These are phyloP conservation scores for Eufriesea mexicana DNA, from an alignment of 1,140 invertebrate genomes.

Conservation along the genomic window DNA sequence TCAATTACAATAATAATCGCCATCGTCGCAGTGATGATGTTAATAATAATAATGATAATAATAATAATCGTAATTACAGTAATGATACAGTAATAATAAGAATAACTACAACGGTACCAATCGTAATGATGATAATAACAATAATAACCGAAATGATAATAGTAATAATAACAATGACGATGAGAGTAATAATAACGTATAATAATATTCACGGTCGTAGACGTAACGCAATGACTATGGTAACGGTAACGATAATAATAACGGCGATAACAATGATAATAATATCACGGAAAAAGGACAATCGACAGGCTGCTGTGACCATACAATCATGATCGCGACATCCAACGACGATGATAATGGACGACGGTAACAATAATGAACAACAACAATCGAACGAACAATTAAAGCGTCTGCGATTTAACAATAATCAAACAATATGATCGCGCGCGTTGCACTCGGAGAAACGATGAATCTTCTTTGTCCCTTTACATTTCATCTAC, in stretches of 20 bases:
- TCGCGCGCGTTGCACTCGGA: conserved; percentile 16
- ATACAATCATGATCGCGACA: conserved; percentile 16
- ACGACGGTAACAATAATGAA: conserved; percentile 70
- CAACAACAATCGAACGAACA: conserved; percentile 35
- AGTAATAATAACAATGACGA: background rate
- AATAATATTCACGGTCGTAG: conserved; percentile 50
- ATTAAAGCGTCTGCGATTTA: conserved; percentile 35
- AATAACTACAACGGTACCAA: too few species aligned
- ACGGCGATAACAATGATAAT: conserved; percentile 61
- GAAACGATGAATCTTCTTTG: conserved; percentile 22
- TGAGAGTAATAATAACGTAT: background rate
- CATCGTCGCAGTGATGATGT: conserved; percentile 40
- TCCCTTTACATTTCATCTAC: conserved; percentile 59
- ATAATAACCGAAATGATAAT: conserved; percentile 61
- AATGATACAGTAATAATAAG: background rate
- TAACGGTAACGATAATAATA: conserved; percentile 71
- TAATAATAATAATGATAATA: conserved; percentile 47
- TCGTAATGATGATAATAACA: conserved; percentile 40
- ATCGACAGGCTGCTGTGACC: conserved; percentile 31
- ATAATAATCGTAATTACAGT: conserved; percentile 61
- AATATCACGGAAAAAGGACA: conserved; percentile 19
- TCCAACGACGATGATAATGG: conserved; percentile 61
- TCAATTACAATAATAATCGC: conserved; percentile 71
- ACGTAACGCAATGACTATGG: conserved; percentile 4
- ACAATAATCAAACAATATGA: conserved; percentile 37